Base-by-base conservation (phyloP, 2,888 invertebrate genomes). In the Liopterus haemorrhoidalis region DNA sequence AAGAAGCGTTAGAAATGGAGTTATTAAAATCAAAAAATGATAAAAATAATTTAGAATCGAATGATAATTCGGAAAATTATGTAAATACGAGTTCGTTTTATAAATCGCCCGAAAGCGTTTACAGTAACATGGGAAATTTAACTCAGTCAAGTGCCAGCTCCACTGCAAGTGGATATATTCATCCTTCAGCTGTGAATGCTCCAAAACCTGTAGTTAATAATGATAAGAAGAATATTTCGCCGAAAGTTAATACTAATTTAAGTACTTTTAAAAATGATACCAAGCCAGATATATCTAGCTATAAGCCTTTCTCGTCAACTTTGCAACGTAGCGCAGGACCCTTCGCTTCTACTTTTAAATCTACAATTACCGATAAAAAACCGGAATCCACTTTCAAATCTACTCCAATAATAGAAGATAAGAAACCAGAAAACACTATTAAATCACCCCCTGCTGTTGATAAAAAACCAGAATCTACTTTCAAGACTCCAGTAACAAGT, bases 91-190 rank as follows among this genome's bases (percentile, higher is more conserved):
- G 77, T 2, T 69, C 73, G 12, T 57, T 62, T 50, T 73, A 79
- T 59, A 78, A 75, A 57, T 65, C 73, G 0, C 73, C 78, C 0
- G 78, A 78, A 35, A 78, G 77, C 54, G 75, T 80, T 20, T 83
- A 82, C 53, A 75, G 75, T 54, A 78, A 79, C 52, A 77, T 79
- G 51, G 72, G 71, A 22, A 69, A 69, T 49, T 42, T 42, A 20
- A 73, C 72, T 1, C 78, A 78, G 57, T 79, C 79, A 1, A 75
- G 67, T 31, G 75, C 72, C 1, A 72, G 72, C 56, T 75, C 78
- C 0, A 81, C 84, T 0, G 81, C 81, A 27, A 83, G 82, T 49
- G 82, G 82, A 0, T 86, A 86, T 60, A 72, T 86, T 41, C 78
- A 80, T 53, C 82, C 87, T 0, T 79, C 84, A 5, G 78, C 81